These are phyloP conservation scores for Sebastes itinus DNA, from an alignment of 2,797 vertebrate genomes.

Conservation along the genomic window DNA sequence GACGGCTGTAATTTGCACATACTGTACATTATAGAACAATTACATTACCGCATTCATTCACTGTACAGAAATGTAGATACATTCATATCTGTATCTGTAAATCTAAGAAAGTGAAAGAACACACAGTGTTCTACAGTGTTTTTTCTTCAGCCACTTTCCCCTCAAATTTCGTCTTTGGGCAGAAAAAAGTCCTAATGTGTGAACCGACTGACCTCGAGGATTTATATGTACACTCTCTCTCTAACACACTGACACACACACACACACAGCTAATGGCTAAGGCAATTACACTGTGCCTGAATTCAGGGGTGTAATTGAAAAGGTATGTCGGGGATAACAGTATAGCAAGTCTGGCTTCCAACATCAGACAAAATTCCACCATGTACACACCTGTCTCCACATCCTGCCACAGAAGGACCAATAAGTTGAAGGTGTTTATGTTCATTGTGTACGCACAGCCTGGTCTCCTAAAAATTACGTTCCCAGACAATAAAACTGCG, in stretches of 20 bases:
- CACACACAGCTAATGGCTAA: slow-evolving; percentile 46
- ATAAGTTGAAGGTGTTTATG: slow-evolving; percentile 13
- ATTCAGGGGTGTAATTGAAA: slow-evolving; percentile 64
- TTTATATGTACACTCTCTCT: slow-evolving; percentile 34
- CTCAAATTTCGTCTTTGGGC: slow-evolving; percentile 47
- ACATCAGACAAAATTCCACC: slow-evolving; percentile 35
- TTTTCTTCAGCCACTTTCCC: slow-evolving; percentile 40
- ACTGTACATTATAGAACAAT: neutral
- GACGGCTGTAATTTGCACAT: neutral
- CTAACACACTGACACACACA: neutral
- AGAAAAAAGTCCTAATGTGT: slow-evolving; percentile 37
- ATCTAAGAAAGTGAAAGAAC: slow-evolving; percentile 21
- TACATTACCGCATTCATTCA: neutral
- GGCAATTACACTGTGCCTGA: slow-evolving; percentile 62
- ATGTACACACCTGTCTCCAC: slow-evolving; percentile 23
- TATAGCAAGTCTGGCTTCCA: slow-evolving; percentile 41
- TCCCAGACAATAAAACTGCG: neutral
- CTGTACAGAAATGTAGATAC: neutral
- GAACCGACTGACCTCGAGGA: slow-evolving; percentile 63
- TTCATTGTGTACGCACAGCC: neutral
- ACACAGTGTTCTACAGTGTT: slow-evolving; percentile 35
- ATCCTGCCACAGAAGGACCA: slow-evolving; percentile 23
- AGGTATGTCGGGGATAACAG: slow-evolving; percentile 55
- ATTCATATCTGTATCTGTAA: neutral
- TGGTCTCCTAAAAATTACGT: neutral